Percentiles rank a stretch among this genome's conserved stretches.
phyloP scores from a whole-genome alignment of 92 coral and sea anemone genomes.

The Isaurus tuberculatus region DNA sequence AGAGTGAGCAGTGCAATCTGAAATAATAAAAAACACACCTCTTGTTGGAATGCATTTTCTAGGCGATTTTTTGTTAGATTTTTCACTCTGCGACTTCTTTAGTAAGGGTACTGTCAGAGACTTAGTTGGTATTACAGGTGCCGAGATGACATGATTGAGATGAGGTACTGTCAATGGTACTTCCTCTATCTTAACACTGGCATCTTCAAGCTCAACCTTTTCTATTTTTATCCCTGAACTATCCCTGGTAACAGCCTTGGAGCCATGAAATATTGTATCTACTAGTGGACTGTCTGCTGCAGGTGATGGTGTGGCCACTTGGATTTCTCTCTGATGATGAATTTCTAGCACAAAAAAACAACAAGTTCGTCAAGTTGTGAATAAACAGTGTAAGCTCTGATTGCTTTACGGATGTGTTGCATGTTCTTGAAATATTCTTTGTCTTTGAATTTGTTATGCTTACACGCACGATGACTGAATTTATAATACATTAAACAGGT shows the following conservation, averaged over 20 bases:
- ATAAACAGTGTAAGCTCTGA: no score
- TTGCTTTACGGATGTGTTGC: no score
- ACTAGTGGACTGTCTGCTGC: slow-evolving; percentile 62
- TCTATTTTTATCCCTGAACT: slow-evolving; percentile 74
- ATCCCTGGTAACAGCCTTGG: slow-evolving; percentile 52
- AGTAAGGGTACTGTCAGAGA: slow-evolving; percentile 45
- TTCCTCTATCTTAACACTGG: slow-evolving; percentile 93
- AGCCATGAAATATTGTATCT: slow-evolving; percentile 64
- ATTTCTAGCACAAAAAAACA: slow-evolving; percentile 53
- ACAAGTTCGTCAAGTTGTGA: no score
- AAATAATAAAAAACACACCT: slow-evolving; percentile 60
- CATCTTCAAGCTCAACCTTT: slow-evolving; percentile 81
- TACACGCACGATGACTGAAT: no score
- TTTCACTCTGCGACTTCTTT: slow-evolving; percentile 73
- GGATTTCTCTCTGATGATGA: slow-evolving; percentile 72
- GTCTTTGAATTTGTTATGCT: no score
- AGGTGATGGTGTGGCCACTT: slow-evolving; percentile 72
- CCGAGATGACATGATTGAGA: slow-evolving; percentile 66
- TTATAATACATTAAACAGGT: no score
- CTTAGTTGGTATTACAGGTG: slow-evolving; percentile 44
- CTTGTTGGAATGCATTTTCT: slow-evolving; percentile 90
- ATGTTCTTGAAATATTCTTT: no score
- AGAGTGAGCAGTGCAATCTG: no score
- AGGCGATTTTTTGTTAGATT: slow-evolving; percentile 80
- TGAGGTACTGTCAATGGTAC: slow-evolving; percentile 84